A percentile compares a stretch with the other conserved stretches of the same genome.
Conservation (phyloP, 2,797 vertebrate genomes). For the Arremon brunneinucha region DNA sequence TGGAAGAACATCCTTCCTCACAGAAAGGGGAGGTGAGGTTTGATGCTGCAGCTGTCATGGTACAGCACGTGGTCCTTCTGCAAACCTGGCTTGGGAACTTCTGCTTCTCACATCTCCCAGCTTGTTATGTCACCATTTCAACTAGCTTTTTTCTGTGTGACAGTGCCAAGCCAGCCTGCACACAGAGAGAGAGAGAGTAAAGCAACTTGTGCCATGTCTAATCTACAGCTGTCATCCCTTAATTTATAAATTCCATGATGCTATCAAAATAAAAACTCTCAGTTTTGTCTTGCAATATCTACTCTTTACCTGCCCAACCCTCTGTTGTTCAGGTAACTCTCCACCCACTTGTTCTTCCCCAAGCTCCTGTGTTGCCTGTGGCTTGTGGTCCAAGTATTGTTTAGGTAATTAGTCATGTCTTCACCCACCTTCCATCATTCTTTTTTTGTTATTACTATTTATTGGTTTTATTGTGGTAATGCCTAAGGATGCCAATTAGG, state of each 20-base stretch:
- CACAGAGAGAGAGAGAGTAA: not conserved
- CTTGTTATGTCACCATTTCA: not conserved
- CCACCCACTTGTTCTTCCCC: conserved; percentile 5
- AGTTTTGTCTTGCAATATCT: conserved; percentile 36
- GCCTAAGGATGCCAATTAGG: conserved; percentile 4
- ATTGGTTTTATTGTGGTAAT: conserved; percentile 14
- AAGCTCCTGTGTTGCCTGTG: not conserved
- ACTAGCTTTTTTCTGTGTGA: not conserved
- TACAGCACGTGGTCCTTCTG: not conserved
- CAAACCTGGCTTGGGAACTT: not conserved
- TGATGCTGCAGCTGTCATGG: not conserved
- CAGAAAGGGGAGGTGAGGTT: not conserved
- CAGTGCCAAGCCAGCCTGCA: not conserved
- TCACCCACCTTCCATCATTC: not conserved
- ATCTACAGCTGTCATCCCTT: conserved; percentile 24
- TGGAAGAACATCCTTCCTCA: fast-evolving
- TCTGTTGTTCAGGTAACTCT: not conserved
- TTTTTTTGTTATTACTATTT: conserved; percentile 43
- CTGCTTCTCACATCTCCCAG: not conserved
- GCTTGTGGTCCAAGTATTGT: conserved; percentile 46
- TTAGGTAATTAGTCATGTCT: conserved; percentile 44
- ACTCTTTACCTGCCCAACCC: not conserved
- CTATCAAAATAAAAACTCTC: conserved; percentile 39
- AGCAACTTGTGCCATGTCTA: not conserved
- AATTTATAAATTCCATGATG: conserved; percentile 48